Evolutionary conservation across 2,888 invertebrate species (phyloP), one percentile per base, ranked within the genome.

Genomic region (Leucania comma): DNA sequence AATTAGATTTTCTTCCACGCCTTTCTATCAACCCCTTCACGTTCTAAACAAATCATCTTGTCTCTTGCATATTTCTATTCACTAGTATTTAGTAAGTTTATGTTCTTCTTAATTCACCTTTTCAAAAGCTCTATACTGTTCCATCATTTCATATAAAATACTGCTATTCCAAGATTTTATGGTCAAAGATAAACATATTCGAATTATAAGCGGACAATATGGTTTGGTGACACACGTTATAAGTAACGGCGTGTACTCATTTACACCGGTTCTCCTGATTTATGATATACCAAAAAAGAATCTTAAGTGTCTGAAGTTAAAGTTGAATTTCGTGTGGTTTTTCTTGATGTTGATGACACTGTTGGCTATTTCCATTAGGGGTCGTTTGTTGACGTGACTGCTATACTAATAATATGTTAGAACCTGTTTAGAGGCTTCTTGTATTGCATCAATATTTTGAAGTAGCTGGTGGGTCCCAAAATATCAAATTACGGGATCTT

Each of bases 201-300:
- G 90, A 89, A 86, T 84, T 82, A 82, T 85, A 82, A 29, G 66
- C 84, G 86, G 84, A 92, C 90, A 92, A 92, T 93, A 91, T 90
- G 87, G 87, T 89, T 89, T 90, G 91, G 93, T 90, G 94, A 94
- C 94, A 94, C 88, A 91, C 89, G 89, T 90, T 82, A 72, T 72
- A 82, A 85, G 58, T 93, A 95, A 95, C 95, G 95, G 95, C 85
- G 81, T 83, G 92, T 87, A 88, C 94, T 91, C 91, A 92, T 93
- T 94, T 91, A 89, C 90, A 83, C 87, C 81, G 86, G 85, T 86
- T 86, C 57, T 75, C 59, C 61, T 68, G 22, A 57, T 70, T 64
- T 59, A 46, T 51, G 8, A 20, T 29, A 66, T 64, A 53, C 79
- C 78, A 20, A 89, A 88, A 83, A 76, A 38, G 38, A 82, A 81